Evolutionary conservation across 2,113 vertebrate genomes (phyloP).

Genomic region (Malurus melanocephalus): DNA sequence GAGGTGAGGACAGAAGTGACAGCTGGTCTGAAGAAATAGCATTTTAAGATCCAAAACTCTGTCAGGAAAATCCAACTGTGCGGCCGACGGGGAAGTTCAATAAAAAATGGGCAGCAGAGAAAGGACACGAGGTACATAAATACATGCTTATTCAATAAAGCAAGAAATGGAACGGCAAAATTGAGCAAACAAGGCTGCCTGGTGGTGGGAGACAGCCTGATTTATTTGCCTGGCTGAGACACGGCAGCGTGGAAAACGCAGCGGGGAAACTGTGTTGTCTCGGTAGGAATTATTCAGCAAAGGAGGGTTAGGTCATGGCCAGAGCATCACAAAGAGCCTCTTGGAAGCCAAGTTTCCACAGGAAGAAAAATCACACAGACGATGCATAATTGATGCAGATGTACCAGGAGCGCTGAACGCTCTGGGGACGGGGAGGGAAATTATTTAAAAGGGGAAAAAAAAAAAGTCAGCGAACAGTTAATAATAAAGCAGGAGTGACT

Average conservation of each 20-base stretch:
- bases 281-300: conserved; percentile 34
- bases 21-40: conserved; percentile 42
- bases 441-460: neutral
- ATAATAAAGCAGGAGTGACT: conserved; percentile 21
- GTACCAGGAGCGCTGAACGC: neutral
- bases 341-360: conserved; percentile 7
- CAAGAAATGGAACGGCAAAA: conserved; percentile 27
- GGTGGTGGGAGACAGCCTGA: conserved; percentile 27
- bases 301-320: conserved; percentile 44
- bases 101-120: conserved; percentile 18
- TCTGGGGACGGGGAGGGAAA: neutral
- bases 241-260: neutral
- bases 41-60: conserved; percentile 32
- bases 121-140: conserved; percentile 33
- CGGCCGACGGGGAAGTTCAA: neutral
- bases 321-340: conserved; percentile 23
- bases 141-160: conserved; percentile 41
- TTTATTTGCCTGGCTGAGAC: conserved; percentile 51
- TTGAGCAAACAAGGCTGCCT: conserved; percentile 47
- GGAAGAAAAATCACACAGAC: neutral
- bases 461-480: conserved; percentile 1
- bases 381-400: conserved; percentile 4
- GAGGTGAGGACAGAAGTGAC: conserved; percentile 44
- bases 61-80: conserved; percentile 1
- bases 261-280: conserved; percentile 29